These are phyloP conservation scores for Limnodromus scolopaceus DNA, from an alignment of 2,797 vertebrate species.

Conservation along the genomic window DNA sequence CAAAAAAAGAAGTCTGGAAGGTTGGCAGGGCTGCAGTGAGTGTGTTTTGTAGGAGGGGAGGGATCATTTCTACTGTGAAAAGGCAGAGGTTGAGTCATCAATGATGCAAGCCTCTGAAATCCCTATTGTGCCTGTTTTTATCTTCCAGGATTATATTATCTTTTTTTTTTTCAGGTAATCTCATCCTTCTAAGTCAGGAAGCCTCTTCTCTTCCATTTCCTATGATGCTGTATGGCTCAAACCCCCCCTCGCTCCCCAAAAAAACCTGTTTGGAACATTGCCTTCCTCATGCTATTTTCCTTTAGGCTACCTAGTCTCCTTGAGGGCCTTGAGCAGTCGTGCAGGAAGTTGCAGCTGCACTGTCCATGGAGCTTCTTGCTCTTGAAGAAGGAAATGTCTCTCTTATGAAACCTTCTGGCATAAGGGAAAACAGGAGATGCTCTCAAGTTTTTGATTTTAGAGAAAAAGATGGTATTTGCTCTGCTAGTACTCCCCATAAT, in stretches of 20 bases:
- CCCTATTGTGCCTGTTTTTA: background rate
- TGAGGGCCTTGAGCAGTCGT: background rate
- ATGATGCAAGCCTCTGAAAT: background rate
- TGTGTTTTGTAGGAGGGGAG: background rate
- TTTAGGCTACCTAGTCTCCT: background rate
- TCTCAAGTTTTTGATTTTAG: background rate
- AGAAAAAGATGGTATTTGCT: background rate
- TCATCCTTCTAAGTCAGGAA: background rate
- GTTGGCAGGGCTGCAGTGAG: background rate
- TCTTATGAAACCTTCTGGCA: background rate
- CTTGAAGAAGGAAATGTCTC: background rate
- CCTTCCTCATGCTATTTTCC: background rate
- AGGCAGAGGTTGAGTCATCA: background rate
- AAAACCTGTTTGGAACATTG: background rate
- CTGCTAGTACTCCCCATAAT: background rate
- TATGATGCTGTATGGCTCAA: background rate
- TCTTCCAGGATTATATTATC: background rate
- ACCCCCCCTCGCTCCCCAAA: background rate
- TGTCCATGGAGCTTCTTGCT: background rate
- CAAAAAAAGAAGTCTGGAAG: background rate
- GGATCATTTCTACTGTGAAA: background rate
- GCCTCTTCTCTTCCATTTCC: background rate
- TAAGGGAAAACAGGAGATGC: background rate
- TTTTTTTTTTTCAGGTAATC: background rate
- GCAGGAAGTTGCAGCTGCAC: background rate